These are phyloP conservation scores for Cosmorhoe ocellata DNA, from an alignment of 2,888 invertebrate species.

Conservation along the genomic window DNA sequence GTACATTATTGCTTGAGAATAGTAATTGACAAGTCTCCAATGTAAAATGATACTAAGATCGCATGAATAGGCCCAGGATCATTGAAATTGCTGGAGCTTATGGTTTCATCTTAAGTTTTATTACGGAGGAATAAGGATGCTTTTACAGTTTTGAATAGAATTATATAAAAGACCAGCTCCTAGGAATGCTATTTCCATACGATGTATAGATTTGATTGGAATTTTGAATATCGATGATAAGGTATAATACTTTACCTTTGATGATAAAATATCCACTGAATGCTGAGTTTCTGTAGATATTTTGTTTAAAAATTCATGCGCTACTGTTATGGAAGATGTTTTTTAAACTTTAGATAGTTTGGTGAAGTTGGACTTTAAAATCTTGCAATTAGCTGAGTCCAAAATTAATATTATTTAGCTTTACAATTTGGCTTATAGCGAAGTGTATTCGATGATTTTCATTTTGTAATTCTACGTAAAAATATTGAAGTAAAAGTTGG, in stretches of 20 bases:
- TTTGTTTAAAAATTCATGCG: no score
- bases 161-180: conserved; percentile 20
- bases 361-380: no score
- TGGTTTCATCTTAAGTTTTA: conserved; percentile 14
- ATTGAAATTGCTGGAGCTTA: conserved; percentile 7
- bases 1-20: conserved; percentile 24
- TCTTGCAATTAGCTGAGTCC: no score
- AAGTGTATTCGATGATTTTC: not conserved
- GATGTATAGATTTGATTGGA: conserved; percentile 19
- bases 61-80: conserved; percentile 30
- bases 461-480: not conserved
- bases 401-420: not conserved
- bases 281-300: no score
- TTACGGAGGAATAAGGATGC: conserved; percentile 20
- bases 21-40: conserved; percentile 34
- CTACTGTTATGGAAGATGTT: no score
- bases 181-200: conserved; percentile 31
- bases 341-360: no score
- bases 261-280: no score
- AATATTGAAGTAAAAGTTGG: conserved; percentile 36
- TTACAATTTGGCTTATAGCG: not conserved
- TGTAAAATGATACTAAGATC: conserved; percentile 37
- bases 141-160: conserved; percentile 18
- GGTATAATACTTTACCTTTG: not conserved
- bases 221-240: conserved; percentile 9